Percentiles rank a stretch among this genome's conserved stretches.
phyloP scores from a whole-genome alignment of 2,888 invertebrate genomes.

The Hemistola chrysoprasaria region DNA sequence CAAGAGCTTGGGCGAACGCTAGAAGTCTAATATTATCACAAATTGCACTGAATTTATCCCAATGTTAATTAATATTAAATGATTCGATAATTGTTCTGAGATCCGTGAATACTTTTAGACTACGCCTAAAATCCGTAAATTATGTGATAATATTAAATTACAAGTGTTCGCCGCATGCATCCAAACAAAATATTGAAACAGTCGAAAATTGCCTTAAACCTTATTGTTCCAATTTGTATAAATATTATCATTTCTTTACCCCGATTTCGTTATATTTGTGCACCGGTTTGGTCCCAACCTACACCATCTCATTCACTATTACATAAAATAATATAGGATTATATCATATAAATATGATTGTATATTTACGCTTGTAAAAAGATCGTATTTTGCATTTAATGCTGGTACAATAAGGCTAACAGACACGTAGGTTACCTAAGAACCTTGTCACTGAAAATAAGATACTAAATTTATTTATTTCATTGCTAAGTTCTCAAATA shows the following conservation, averaged over 20 bases:
- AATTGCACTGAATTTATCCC: too few relatives aligned
- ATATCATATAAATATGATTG: constrained; percentile 42
- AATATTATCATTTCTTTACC: constrained; percentile 49
- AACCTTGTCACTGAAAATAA: too few relatives aligned
- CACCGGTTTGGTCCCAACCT: constrained; percentile 78
- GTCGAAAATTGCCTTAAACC: constrained; percentile 36
- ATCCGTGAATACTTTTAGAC: too few relatives aligned
- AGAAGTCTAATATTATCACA: too few relatives aligned
- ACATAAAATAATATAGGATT: constrained; percentile 33
- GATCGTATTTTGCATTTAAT: constrained; percentile 68
- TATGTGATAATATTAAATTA: too few relatives aligned
- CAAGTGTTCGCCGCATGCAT: constrained; percentile 41
- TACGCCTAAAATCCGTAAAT: too few relatives aligned
- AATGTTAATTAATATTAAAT: too few relatives aligned
- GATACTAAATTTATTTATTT: too few relatives aligned
- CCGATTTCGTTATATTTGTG: constrained; percentile 56
- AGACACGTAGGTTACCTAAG: too few relatives aligned
- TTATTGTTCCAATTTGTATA: constrained; percentile 39
- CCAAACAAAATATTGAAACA: constrained; percentile 54
- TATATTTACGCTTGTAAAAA: constrained; percentile 57
- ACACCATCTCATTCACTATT: constrained; percentile 10
- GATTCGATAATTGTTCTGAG: too few relatives aligned
- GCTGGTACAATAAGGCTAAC: constrained; percentile 30
- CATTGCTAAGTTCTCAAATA: too few relatives aligned
- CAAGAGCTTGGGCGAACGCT: too few relatives aligned